Evolutionary conservation across 2,113 vertebrate genomes (phyloP), one percentile per base, ranked within the genome.

Genomic region (Herpailurus yagouaroundi): DNA sequence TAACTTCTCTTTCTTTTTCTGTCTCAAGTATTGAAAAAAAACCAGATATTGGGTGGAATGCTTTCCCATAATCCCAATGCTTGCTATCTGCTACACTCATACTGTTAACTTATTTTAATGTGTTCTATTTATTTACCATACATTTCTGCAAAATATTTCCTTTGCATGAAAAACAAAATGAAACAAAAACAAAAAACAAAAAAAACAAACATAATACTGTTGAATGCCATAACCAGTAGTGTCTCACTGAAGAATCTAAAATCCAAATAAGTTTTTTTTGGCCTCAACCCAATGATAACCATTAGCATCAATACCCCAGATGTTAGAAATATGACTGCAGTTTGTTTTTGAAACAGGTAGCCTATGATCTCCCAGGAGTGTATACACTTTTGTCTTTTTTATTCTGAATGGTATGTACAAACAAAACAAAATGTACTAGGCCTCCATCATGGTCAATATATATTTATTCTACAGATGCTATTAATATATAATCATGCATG

Each of bases 1-100:
- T 33, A 87, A 41, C 12, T 27, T 80, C 19, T 60, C 25, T 91
- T 48, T 19, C 29, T 93, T 93, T 88, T 1, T 90, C 25, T 83
- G 2, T 14, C 71, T 71, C 50, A 90, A 69, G 92, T 89, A 97
- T 77, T 83, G 29, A 64, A 94, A 95, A 94, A 50, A 94, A 60
- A 36, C 33, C 27, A 82, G 38, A 41, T 89, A 60, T 8, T 74
- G 18, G 4, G 1, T 82, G 19, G 31, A 29, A 52, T 36, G 9
- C 3, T 83, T 7, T 15, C 21, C 52, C 63, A 9, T 68, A 91
- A 77, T 36, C 6, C 4, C 21, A 48, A 76, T 83, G 14, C 1
- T 80, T 81, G 6, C 8, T 76, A 27, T 60, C 84, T 76, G 27
- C 6, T 74, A 23, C 15, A 57, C 5, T 74, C 10, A 2, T 41